phyloP scores from a whole-genome alignment of 2,888 invertebrate species.

The Myathropa florea region DNA sequence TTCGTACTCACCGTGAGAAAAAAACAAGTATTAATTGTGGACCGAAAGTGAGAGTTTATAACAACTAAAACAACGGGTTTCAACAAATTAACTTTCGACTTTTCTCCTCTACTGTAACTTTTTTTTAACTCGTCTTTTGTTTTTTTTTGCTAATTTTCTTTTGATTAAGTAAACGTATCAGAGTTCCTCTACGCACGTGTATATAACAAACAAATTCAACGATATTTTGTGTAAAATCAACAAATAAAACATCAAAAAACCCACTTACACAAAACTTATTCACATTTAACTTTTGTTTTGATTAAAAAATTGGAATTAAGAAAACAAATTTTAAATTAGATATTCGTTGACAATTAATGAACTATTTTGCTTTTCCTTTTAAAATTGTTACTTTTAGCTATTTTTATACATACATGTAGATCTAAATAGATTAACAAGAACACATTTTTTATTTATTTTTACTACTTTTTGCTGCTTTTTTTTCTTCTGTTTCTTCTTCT shows the following conservation, averaged over 20 bases:
- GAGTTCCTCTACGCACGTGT: constrained; percentile 54
- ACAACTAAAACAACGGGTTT: constrained; percentile 69
- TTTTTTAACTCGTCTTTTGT: constrained; percentile 9
- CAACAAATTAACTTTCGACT: constrained; percentile 64
- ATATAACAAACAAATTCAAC: constrained; percentile 70
- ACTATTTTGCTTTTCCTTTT: constrained; percentile 40
- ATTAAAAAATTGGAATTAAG: constrained; percentile 65
- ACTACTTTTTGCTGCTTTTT: constrained; percentile 23
- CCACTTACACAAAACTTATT: constrained; percentile 57
- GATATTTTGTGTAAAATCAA: constrained; percentile 66
- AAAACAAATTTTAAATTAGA: constrained; percentile 41
- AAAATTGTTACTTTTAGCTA: constrained; percentile 30
- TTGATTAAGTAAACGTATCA: constrained; percentile 50
- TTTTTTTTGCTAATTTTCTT: neutral
- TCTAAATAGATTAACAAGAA: constrained; percentile 66
- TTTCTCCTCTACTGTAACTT: constrained; percentile 28
- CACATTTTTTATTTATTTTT: constrained; percentile 62
- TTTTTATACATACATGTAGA: constrained; percentile 42
- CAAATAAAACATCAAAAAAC: constrained; percentile 62
- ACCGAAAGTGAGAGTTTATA: constrained; percentile 65
- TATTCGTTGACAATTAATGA: constrained; percentile 65
- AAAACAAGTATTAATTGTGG: constrained; percentile 66
- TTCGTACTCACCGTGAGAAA: constrained; percentile 65
- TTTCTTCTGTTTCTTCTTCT: constrained; percentile 23
- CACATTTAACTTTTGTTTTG: constrained; percentile 63